Conservation (phyloP, 2,888 invertebrate species). For the Drosophila longiperda region DNA sequence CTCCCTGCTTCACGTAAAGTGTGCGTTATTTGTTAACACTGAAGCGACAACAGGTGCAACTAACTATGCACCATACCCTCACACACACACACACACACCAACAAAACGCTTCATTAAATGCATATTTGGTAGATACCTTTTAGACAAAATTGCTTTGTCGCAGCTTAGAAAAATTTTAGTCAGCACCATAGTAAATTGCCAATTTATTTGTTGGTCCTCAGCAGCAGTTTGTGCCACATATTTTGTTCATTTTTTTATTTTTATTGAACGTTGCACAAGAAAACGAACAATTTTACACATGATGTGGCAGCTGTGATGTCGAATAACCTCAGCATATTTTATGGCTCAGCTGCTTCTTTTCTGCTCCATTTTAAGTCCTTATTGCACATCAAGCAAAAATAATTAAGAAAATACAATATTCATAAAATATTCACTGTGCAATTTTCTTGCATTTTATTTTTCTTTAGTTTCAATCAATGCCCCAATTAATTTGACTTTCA, state of each 20-base stretch:
- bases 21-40: constrained; percentile 73
- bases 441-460: constrained; percentile 28
- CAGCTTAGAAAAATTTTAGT: constrained; percentile 37
- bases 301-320: constrained; percentile 37
- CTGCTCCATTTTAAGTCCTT: background rate
- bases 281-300: constrained; percentile 59
- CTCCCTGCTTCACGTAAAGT: constrained; percentile 61
- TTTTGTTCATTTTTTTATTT: constrained; percentile 40
- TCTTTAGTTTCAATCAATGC: constrained; percentile 22
- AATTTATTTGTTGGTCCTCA: constrained; percentile 63
- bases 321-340: constrained; percentile 33
- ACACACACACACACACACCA: constrained; percentile 33
- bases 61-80: constrained; percentile 34
- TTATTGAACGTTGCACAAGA: constrained; percentile 49
- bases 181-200: constrained; percentile 59
- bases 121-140: constrained; percentile 70
- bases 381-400: constrained; percentile 32
- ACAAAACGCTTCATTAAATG: constrained; percentile 59
- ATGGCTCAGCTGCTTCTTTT: background rate
- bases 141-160: constrained; percentile 48
- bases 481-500: constrained; percentile 4
- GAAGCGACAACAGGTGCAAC: constrained; percentile 35
- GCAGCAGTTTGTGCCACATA: constrained; percentile 43
- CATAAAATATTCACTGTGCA: constrained; percentile 17
- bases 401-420: constrained; percentile 49